Conservation (phyloP, 1,140 invertebrate genomes). For the Drosophila athabasca region DNA sequence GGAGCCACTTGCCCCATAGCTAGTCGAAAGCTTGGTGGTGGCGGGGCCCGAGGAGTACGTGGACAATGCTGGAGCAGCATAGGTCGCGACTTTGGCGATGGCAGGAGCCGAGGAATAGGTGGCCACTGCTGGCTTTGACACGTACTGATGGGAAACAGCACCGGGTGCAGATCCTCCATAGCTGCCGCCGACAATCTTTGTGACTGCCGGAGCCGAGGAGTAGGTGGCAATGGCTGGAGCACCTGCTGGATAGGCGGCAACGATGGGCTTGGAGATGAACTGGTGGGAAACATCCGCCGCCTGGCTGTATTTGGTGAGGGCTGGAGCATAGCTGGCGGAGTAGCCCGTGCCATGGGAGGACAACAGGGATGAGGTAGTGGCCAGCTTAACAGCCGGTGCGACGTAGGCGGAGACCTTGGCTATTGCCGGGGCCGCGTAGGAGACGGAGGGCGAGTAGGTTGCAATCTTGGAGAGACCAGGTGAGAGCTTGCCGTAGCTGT, state of each 20-base stretch:
- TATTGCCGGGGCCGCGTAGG: constrained; percentile 50
- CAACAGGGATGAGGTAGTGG: constrained; percentile 48
- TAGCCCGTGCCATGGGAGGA: constrained; percentile 57
- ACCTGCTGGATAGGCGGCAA: constrained; percentile 53
- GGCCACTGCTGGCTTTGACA: constrained; percentile 57
- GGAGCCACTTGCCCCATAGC: constrained; percentile 11
- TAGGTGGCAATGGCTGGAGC: constrained; percentile 43
- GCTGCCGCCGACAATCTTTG: constrained; percentile 45
- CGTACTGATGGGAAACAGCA: constrained; percentile 69
- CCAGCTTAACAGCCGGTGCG: constrained; percentile 51
- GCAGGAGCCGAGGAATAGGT: constrained; percentile 49
- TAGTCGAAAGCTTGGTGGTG: constrained; percentile 10
- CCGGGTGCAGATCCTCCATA: constrained; percentile 43
- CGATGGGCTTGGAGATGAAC: constrained; percentile 64
- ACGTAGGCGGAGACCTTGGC: constrained; percentile 55
- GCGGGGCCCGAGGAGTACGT: constrained; percentile 25
- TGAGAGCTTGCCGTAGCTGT: constrained; percentile 43
- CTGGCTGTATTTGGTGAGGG: constrained; percentile 60
- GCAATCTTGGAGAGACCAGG: constrained; percentile 53
- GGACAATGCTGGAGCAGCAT: constrained; percentile 42
- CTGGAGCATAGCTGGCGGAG: constrained; percentile 60
- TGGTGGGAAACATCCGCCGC: constrained; percentile 62
- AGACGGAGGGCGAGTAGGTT: constrained; percentile 61
- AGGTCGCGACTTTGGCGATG: constrained; percentile 27
- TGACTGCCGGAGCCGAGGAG: constrained; percentile 28